phyloP scores from a whole-genome alignment of 2,113 vertebrate genomes.

The Callorhinus ursinus region DNA sequence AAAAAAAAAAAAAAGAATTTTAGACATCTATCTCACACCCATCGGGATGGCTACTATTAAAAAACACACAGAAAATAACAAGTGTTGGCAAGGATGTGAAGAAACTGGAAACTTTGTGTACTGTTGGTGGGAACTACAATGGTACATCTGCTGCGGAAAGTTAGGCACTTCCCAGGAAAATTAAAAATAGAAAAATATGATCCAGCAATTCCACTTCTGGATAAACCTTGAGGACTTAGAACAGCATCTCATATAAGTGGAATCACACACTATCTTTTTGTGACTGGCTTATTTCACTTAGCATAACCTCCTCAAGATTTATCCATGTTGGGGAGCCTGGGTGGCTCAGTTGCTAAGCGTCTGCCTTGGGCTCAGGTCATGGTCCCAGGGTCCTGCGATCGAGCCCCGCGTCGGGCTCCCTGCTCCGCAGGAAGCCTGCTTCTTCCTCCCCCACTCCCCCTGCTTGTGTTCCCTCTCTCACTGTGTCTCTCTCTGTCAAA shows the following conservation, averaged over 20 bases:
- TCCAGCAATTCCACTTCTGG: background rate
- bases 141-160: background rate
- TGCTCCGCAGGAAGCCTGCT: too few relatives aligned
- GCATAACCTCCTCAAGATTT: background rate
- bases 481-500: too few relatives aligned
- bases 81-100: background rate
- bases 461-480: too few relatives aligned
- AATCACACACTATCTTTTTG: background rate
- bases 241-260: background rate
- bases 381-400: too few relatives aligned
- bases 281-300: background rate
- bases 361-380: too few relatives aligned
- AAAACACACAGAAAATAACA: background rate
- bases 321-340: background rate
- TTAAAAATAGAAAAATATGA: background rate
- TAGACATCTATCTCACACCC: background rate
- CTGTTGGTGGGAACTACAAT: background rate
- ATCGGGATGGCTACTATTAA: background rate
- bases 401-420: too few relatives aligned
- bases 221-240: background rate
- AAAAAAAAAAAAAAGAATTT: background rate
- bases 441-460: too few relatives aligned
- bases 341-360: too few relatives aligned
- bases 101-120: background rate
- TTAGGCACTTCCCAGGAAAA: background rate